phyloP scores from a whole-genome alignment of 2,888 invertebrate species.

The Leistus spinibarbis region DNA sequence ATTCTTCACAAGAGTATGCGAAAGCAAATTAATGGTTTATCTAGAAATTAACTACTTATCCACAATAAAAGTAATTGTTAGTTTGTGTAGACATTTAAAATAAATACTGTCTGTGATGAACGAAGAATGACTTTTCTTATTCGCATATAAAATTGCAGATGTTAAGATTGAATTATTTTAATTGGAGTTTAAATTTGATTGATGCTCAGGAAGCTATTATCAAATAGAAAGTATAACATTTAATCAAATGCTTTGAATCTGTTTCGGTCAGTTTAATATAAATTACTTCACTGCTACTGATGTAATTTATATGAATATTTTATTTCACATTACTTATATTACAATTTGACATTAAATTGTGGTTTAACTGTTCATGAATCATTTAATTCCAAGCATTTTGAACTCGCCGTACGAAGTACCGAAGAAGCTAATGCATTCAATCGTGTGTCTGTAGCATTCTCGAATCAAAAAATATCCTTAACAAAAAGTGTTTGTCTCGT shows the following conservation, averaged over 20 bases:
- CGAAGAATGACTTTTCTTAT: no score
- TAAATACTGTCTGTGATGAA: neutral
- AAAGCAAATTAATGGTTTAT: no score
- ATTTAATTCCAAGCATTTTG: neutral
- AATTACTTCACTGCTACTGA: neutral
- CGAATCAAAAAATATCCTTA: no score
- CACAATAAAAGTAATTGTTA: no score
- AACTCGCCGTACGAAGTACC: no score
- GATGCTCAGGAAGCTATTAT: neutral
- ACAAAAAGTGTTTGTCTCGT: no score
- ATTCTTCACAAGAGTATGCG: no score
- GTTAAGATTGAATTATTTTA: neutral
- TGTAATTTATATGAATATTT: neutral
- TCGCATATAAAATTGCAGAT: neutral
- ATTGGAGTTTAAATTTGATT: neutral
- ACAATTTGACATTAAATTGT: neutral
- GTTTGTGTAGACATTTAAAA: neutral
- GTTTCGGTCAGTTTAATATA: neutral
- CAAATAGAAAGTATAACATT: neutral
- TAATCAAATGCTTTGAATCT: neutral
- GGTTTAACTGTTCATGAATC: neutral
- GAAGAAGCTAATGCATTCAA: no score
- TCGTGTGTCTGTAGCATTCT: no score
- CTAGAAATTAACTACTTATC: no score
- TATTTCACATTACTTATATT: neutral